Base-by-base conservation (phyloP, 2,888 invertebrate species). In the Ametastegia equiseti region DNA sequence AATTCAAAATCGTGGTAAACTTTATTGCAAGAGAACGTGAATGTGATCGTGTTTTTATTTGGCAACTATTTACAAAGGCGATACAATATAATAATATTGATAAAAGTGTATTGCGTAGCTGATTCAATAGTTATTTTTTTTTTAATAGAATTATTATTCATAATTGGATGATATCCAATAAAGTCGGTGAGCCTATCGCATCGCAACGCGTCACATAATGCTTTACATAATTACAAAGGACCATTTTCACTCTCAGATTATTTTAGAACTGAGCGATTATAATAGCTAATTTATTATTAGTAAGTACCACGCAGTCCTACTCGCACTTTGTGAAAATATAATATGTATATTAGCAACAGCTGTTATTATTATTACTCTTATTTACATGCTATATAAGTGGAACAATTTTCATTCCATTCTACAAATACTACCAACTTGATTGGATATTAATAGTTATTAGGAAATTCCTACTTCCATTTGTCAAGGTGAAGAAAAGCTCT, bases 41-140 rank as follows among this genome's bases (percentile, higher is more conserved):
- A 33, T 45, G 36, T 75, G 50, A 84, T 81, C 80, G 73, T 86
- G 81, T 85, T 88, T n/a, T 85, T 83, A 86, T 86, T 83, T 85
- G 87, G 86, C 86, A 85, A 86, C 83, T 88, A 88, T 89, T 85
- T 88, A 89, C 88, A 89, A 86, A 85, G 86, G 85, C 83, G 83
- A 69, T 86, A 83, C 82, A 85, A 81, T 82, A 82, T 75, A 81
- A 85, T 39, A 71, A 42, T 33, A 33, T 75, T 57, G 42, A 60
- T n/a, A 60, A 63, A 60, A n/a, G 71, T 45, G 71, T 30, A 45
- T 39, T 71, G 71, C 30, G 47, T 71, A 47, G 15, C 71, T n/a
- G n/a, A n/a, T n/a, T n/a, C n/a, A n/a, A n/a, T n/a, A n/a, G 19
- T 13, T 30, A 47, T 60, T 71, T 71, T 2, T 19, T 36, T 7